A percentile compares a stretch with the other conserved stretches of the same genome.
Conservation (phyloP, 2,797 vertebrate species). For the Rhabdophis nuchalis region DNA sequence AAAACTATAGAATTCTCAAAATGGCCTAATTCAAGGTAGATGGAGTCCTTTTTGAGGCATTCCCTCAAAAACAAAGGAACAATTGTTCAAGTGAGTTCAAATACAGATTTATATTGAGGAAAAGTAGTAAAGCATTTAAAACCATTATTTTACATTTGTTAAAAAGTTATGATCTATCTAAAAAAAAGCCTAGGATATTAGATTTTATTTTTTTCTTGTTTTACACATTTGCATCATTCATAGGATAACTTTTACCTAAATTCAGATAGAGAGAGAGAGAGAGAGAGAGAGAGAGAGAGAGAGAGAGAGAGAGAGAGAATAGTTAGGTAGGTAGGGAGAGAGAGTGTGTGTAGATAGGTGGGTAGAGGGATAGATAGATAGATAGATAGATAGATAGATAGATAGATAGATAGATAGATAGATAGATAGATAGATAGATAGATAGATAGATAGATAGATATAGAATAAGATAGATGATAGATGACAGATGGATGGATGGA, state of each 20-base stretch:
- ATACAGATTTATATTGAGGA: not conserved
- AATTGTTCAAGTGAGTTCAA: not conserved
- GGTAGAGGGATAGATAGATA: too few relatives aligned
- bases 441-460: too few relatives aligned
- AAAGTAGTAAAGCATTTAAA: not conserved
- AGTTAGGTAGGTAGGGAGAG: too few relatives aligned
- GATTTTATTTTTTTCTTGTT: not conserved
- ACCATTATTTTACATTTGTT: not conserved
- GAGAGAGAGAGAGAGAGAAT: too few relatives aligned
- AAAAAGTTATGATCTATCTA: not conserved
- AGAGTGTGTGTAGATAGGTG: too few relatives aligned
- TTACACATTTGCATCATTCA: not conserved
- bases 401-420: too few relatives aligned
- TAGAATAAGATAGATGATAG: too few relatives aligned
- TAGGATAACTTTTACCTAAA: not conserved
- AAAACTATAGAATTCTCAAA: not conserved
- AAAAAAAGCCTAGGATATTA: not conserved
- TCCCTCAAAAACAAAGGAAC: not conserved
- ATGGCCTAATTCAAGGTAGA: not conserved
- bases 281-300: too few relatives aligned
- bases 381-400: too few relatives aligned
- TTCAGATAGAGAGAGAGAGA: not conserved
- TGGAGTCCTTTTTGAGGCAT: not conserved
- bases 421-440: too few relatives aligned
- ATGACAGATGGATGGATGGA: too few relatives aligned